Conservation (phyloP, 2,797 vertebrate species). For the Epinephelus coioides region DNA sequence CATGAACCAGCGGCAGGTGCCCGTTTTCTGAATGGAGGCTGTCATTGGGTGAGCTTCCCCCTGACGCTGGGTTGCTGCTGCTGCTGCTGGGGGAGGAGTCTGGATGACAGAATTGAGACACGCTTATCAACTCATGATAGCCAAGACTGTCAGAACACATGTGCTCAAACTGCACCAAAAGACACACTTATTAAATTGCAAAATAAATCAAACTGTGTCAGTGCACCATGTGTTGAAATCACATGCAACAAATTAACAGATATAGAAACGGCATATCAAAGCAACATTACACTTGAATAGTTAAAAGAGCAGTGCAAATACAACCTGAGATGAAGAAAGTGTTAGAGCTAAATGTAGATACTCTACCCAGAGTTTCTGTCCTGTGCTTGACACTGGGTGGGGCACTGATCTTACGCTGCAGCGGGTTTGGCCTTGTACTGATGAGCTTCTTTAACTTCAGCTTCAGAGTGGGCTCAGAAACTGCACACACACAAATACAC, state of each 20-base stretch:
- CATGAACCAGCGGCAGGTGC: constrained; percentile 80
- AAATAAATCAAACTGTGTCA: neutral
- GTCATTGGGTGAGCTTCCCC: constrained; percentile 91
- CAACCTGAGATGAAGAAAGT: constrained; percentile 6
- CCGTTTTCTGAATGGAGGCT: constrained; percentile 86
- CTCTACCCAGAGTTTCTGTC: constrained; percentile 87
- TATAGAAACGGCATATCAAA: constrained; percentile 17
- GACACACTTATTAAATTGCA: neutral
- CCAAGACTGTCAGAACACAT: neutral
- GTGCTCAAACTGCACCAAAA: neutral
- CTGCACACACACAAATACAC: constrained; percentile 70
- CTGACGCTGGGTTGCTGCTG: constrained; percentile 89
- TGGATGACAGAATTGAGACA: constrained; percentile 57
- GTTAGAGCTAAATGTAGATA: constrained; percentile 6
- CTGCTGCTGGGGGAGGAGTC: constrained; percentile 92
- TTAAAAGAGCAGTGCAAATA: neutral
- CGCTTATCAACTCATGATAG: constrained; percentile 2
- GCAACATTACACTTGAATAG: neutral
- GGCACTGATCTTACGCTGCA: constrained; percentile 91
- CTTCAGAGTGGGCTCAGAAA: constrained; percentile 94
- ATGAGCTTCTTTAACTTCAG: constrained; percentile 90
- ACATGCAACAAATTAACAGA: neutral
- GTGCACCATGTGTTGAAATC: neutral
- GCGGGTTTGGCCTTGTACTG: constrained; percentile 89
- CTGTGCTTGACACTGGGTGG: constrained; percentile 88